Conservation (phyloP, 2,113 vertebrate genomes). For the Reinhardtius hippoglossoides region DNA sequence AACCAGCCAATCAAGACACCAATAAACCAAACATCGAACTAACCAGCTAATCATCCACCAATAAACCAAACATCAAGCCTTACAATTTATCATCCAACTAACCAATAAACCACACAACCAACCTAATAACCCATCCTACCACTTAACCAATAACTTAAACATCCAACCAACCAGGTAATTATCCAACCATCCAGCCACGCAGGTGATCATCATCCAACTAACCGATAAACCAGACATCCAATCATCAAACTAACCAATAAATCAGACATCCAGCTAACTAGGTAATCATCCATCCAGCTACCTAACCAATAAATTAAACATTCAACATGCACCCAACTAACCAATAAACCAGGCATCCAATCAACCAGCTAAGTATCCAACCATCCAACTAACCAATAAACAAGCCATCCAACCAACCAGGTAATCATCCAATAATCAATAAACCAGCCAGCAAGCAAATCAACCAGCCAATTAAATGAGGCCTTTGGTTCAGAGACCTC, state of each 20-base stretch:
- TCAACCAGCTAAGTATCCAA: no score
- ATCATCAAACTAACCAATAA: background rate
- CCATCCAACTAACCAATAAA: background rate
- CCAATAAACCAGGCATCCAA: background rate
- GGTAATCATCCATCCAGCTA: background rate
- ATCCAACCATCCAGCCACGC: background rate
- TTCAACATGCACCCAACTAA: background rate
- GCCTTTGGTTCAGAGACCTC: no score
- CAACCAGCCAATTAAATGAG: no score
- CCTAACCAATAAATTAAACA: background rate
- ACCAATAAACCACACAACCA: background rate
- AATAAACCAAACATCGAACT: background rate
- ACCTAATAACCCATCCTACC: background rate
- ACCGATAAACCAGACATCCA: no score
- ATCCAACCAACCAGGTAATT: background rate
- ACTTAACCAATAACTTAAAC: background rate
- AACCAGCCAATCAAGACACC: no score
- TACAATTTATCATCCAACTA: no score
- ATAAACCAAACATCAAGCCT: background rate
- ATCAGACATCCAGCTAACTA: background rate
- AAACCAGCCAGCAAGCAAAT: background rate
- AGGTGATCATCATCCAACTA: background rate
- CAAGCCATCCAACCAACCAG: background rate
- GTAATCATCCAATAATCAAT: background rate
- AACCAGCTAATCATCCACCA: no score